Conservation (phyloP, 2,797 vertebrate genomes). For the Heliangelus exortis region DNA sequence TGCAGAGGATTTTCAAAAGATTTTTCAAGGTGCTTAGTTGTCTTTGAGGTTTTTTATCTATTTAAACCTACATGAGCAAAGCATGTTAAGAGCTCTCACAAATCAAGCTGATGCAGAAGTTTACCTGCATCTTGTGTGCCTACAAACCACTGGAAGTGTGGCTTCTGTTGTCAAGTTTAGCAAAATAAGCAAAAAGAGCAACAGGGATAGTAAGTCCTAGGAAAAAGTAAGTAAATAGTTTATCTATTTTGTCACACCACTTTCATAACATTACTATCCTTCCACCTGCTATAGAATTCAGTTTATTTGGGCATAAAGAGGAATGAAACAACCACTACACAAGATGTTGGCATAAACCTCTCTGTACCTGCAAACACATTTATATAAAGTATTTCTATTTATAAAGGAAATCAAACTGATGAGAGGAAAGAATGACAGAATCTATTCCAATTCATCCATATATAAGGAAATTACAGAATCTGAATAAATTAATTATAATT, state of each 20-base stretch:
- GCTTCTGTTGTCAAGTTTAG: background rate
- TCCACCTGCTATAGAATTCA: background rate
- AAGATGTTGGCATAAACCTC: background rate
- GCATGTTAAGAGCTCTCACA: background rate
- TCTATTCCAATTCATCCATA: background rate
- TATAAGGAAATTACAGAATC: background rate
- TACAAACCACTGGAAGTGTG: background rate
- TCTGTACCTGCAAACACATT: background rate
- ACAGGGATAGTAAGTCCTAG: background rate
- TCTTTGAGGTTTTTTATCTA: background rate
- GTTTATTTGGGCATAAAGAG: background rate
- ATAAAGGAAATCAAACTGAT: background rate
- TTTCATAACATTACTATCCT: background rate
- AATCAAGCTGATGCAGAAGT: background rate
- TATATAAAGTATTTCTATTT: background rate
- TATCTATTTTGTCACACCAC: background rate
- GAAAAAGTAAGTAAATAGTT: background rate
- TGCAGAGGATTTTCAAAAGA: background rate
- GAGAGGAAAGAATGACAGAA: background rate
- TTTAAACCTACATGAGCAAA: background rate
- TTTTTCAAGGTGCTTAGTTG: background rate
- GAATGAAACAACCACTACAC: background rate
- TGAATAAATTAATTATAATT: background rate
- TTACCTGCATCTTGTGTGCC: background rate
- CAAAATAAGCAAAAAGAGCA: background rate